phyloP scores from a whole-genome alignment of 2,888 invertebrate genomes.

The Xestia xanthographa region DNA sequence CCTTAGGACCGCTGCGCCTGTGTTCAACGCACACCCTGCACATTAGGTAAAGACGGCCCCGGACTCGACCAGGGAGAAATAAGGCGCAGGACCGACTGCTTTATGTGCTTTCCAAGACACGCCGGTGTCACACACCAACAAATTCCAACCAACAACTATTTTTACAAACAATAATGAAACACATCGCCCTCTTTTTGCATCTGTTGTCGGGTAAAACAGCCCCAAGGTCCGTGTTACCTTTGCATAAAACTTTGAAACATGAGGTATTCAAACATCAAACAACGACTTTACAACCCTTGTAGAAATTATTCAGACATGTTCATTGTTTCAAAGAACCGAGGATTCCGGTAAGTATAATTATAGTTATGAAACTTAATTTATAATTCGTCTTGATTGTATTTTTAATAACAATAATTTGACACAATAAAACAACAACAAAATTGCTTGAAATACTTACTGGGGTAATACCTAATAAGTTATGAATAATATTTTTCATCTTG shows the following conservation, averaged over 20 bases:
- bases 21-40: too few species aligned
- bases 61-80: too few species aligned
- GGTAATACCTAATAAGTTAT: too few species aligned
- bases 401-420: too few species aligned
- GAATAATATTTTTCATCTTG: too few species aligned
- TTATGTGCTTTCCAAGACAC: neutral
- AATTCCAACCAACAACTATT: too few species aligned
- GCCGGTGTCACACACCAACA: neutral
- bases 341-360: too few species aligned
- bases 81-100: neutral
- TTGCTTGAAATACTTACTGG: too few species aligned
- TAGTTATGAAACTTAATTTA: neutral
- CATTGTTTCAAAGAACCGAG: slow-evolving; percentile 10
- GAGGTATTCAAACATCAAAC: slow-evolving; percentile 27
- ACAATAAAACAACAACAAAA: too few species aligned
- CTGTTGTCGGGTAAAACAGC: neutral
- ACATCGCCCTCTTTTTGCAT: neutral
- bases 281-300: neutral
- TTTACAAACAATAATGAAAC: too few species aligned
- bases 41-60: too few species aligned
- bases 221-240: slow-evolving; percentile 14
- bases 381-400: neutral
- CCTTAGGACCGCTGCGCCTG: too few species aligned
- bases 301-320: slow-evolving; percentile 17
- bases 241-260: slow-evolving; percentile 13